Evolutionary conservation across 2,888 invertebrate species (phyloP).

Genomic region (Plebejus argus): DNA sequence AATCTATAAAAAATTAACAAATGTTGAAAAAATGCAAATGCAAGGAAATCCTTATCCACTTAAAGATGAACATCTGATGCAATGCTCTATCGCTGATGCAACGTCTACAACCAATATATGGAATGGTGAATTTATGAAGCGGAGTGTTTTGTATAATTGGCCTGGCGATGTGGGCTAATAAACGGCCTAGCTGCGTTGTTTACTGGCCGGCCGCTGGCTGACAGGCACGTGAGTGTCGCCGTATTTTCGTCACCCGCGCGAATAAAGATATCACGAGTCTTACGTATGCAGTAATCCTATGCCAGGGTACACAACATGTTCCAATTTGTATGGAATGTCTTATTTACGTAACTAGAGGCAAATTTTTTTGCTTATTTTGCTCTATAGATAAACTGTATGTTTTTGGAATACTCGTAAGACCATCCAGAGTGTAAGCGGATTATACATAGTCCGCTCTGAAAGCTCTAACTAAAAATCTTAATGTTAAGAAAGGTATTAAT

Average conservation of each 20-base stretch:
- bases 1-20: too few species aligned
- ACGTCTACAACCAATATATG: not conserved
- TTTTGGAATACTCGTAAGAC: too few species aligned
- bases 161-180: not conserved
- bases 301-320: not conserved
- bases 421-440: too few species aligned
- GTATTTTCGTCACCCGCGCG: conserved; percentile 6
- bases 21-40: too few species aligned
- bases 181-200: not conserved
- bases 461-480: too few species aligned
- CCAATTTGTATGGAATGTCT: conserved; percentile 11
- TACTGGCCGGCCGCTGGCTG: not conserved
- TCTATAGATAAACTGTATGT: too few species aligned
- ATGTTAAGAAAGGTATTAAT: too few species aligned
- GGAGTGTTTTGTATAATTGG: not conserved
- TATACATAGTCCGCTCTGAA: too few species aligned
- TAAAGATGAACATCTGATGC: not conserved
- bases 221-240: not conserved
- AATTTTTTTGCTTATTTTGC: not conserved
- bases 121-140: not conserved
- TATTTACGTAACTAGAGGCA: not conserved
- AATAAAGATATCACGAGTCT: conserved; percentile 14
- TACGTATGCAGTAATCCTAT: not conserved
- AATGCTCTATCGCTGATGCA: not conserved
- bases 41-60: not conserved